phyloP scores from a whole-genome alignment of 2,113 vertebrate species.

The Tretioscincus oriximinensis region DNA sequence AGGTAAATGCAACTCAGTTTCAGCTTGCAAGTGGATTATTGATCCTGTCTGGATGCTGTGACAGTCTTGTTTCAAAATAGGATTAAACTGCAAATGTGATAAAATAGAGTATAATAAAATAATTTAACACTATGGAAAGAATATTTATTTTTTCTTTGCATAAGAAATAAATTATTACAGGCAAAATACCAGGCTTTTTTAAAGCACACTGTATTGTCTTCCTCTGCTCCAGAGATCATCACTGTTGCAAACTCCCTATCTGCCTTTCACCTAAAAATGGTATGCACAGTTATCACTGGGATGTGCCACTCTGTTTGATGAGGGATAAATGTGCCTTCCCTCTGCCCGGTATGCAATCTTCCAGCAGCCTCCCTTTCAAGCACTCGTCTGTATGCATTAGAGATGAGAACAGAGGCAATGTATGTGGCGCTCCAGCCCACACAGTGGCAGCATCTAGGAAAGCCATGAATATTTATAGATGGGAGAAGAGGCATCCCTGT shows the following conservation, averaged over 20 bases:
- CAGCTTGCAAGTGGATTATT: too few relatives aligned
- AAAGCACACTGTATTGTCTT: background rate
- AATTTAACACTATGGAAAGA: background rate
- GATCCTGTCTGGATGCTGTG: too few relatives aligned
- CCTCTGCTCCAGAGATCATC: background rate
- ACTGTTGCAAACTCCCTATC: background rate
- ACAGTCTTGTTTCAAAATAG: background rate
- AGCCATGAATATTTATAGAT: slow-evolving; percentile 54
- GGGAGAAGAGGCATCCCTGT: slow-evolving; percentile 52
- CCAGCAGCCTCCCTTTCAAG: slow-evolving; percentile 34
- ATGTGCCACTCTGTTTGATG: slow-evolving; percentile 32
- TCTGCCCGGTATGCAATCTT: slow-evolving; percentile 15
- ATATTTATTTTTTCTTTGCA: background rate
- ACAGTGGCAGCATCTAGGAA: slow-evolving; percentile 42
- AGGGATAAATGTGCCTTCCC: slow-evolving; percentile 41
- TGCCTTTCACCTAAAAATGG: slow-evolving; percentile 27
- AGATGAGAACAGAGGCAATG: background rate
- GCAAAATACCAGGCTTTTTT: background rate
- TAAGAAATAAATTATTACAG: background rate
- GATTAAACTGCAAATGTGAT: fast-evolving
- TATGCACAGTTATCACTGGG: slow-evolving; percentile 37
- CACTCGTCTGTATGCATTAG: slow-evolving; percentile 39
- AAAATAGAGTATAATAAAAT: background rate
- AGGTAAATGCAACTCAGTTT: too few relatives aligned
- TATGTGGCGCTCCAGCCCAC: slow-evolving; percentile 29